Percentiles rank a stretch among this genome's conserved stretches.
These are phyloP conservation scores for Megaustenia siamemsis DNA, from an alignment of 2,888 invertebrate genomes.

Conservation along the genomic window DNA sequence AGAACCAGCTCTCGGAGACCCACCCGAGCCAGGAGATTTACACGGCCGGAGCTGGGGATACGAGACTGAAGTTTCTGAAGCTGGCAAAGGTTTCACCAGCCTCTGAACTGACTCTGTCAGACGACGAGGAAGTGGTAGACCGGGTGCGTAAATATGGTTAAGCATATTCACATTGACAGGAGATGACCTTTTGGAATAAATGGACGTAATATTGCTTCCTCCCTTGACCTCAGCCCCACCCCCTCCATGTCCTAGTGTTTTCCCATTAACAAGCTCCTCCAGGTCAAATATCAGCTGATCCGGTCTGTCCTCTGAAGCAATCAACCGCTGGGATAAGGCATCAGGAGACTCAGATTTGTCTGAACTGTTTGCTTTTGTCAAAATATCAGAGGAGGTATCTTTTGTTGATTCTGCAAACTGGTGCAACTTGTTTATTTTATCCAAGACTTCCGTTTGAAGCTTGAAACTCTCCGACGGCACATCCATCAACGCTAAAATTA, in stretches of 20 bases:
- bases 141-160: slow-evolving; percentile 70
- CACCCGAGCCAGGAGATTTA: slow-evolving; percentile 59
- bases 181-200: slow-evolving; percentile 67
- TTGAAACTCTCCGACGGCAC: slow-evolving; percentile 25
- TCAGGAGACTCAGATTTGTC: slow-evolving; percentile 45
- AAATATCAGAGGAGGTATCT: neutral
- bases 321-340: slow-evolving; percentile 1
- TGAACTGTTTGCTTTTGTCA: neutral
- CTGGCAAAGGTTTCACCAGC: slow-evolving; percentile 70
- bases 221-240: slow-evolving; percentile 34
- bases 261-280: slow-evolving; percentile 51
- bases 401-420: slow-evolving; percentile 45
- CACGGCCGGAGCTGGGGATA: slow-evolving; percentile 55
- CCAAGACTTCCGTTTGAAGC: slow-evolving; percentile 38
- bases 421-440: slow-evolving; percentile 44
- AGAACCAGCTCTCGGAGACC: slow-evolving; percentile 50
- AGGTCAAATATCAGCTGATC: slow-evolving; percentile 50
- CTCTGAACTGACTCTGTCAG: slow-evolving; percentile 76
- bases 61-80: slow-evolving; percentile 53
- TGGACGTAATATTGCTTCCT: slow-evolving; percentile 64
- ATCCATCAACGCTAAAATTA: slow-evolving; percentile 20
- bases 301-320: slow-evolving; percentile 23
- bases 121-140: slow-evolving; percentile 71
- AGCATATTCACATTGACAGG: slow-evolving; percentile 69
- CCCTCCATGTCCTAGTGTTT: slow-evolving; percentile 23